phyloP scores from a whole-genome alignment of 2,113 vertebrate genomes.

The Salvator merianae region DNA sequence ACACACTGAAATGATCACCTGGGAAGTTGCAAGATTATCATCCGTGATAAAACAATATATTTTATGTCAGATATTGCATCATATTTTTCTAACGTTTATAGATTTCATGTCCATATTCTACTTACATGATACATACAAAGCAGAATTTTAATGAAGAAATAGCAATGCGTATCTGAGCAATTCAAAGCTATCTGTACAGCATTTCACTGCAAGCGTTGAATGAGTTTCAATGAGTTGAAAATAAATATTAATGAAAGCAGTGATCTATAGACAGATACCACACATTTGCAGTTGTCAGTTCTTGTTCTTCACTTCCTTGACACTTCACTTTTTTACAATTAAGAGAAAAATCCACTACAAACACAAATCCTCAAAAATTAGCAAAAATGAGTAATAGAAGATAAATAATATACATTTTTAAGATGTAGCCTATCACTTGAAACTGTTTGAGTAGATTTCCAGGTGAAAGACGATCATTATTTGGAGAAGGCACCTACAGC shows the following conservation, averaged over 20 bases:
- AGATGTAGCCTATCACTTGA: background rate
- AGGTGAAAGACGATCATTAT: background rate
- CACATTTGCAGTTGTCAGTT: background rate
- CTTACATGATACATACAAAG: background rate
- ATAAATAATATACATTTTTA: background rate
- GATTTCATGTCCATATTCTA: background rate
- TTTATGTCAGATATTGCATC: slow-evolving; percentile 21
- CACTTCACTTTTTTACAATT: background rate
- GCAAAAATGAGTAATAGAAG: background rate
- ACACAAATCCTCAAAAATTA: background rate
- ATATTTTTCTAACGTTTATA: slow-evolving; percentile 9
- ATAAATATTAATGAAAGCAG: background rate
- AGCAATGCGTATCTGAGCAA: background rate
- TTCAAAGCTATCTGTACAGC: background rate
- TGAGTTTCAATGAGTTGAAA: background rate
- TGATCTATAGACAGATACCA: background rate
- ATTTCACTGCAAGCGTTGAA: slow-evolving; percentile 22
- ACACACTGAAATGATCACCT: slow-evolving; percentile 44
- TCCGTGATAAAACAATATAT: slow-evolving; percentile 22
- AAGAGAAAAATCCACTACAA: background rate
- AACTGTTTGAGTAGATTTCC: background rate
- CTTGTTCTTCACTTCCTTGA: slow-evolving; percentile 9
- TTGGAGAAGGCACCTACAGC: background rate
- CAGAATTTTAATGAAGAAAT: background rate
- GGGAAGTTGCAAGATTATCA: slow-evolving; percentile 26